Percentiles rank a stretch among this genome's conserved stretches.
Evolutionary conservation across 2,888 invertebrate species (phyloP).

Genomic region (Limenitis camilla): DNA sequence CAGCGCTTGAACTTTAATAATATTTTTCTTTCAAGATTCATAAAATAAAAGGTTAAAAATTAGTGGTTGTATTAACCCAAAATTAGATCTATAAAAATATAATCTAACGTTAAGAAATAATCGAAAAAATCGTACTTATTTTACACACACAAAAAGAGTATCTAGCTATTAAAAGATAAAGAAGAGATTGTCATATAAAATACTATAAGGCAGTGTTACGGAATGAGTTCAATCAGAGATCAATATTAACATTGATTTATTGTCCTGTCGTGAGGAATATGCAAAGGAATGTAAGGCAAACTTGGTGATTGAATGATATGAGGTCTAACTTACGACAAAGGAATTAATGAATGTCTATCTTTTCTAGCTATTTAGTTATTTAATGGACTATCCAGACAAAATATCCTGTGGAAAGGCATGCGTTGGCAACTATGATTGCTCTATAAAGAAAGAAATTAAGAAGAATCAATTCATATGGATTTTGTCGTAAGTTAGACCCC

Average conservation of each 20-base stretch:
- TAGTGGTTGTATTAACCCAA: no score
- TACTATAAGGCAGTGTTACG: slow-evolving; percentile 23
- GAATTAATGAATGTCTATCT: neutral
- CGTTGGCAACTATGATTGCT: no score
- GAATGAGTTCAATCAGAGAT: slow-evolving; percentile 10
- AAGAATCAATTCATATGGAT: no score
- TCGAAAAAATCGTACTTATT: neutral
- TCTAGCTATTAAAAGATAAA: slow-evolving; percentile 11
- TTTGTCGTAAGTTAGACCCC: no score
- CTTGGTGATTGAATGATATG: slow-evolving; percentile 7
- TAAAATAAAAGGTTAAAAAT: no score
- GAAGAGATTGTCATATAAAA: slow-evolving; percentile 17
- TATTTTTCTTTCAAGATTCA: no score
- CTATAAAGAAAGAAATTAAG: no score
- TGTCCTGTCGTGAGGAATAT: slow-evolving; percentile 18
- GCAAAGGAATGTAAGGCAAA: slow-evolving; percentile 22
- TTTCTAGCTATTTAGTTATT: no score
- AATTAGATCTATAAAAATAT: no score
- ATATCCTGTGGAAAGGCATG: no score
- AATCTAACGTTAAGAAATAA: neutral
- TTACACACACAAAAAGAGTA: slow-evolving; percentile 4
- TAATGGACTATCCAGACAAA: no score
- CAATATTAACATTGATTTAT: slow-evolving; percentile 11
- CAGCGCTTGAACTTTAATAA: no score
- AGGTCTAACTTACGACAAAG: slow-evolving; percentile 2